phyloP scores from a whole-genome alignment of 2,888 invertebrate species.

The Drosophila peninsularis region DNA sequence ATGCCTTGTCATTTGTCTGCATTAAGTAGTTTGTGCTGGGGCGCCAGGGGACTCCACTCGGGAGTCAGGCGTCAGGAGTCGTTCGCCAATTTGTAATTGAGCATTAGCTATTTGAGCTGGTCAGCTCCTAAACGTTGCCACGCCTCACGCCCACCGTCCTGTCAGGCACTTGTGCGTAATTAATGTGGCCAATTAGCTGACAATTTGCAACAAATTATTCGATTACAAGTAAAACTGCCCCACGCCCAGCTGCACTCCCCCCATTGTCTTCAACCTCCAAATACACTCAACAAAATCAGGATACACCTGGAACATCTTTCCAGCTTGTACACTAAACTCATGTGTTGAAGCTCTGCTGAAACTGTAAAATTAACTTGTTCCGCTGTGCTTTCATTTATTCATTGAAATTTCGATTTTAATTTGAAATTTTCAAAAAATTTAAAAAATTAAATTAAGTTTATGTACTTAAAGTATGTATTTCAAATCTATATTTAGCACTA shows the following conservation, averaged over 20 bases:
- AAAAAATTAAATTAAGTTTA: too few relatives aligned
- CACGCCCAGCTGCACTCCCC: not conserved
- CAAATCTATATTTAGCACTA: too few relatives aligned
- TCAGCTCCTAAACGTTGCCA: slow-evolving; percentile 1
- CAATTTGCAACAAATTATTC: slow-evolving; percentile 41
- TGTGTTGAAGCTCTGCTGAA: not conserved
- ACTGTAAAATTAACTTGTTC: not conserved
- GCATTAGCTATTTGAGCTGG: slow-evolving; percentile 56
- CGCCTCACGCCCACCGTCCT: not conserved
- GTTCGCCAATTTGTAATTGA: slow-evolving; percentile 68
- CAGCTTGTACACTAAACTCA: not conserved
- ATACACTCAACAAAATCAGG: not conserved
- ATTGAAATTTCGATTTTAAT: too few relatives aligned
- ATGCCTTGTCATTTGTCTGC: slow-evolving; percentile 74
- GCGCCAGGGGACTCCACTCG: not conserved
- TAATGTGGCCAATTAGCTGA: slow-evolving; percentile 68
- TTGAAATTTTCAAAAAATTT: too few relatives aligned
- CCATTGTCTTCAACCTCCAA: slow-evolving; percentile 4
- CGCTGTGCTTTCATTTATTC: too few relatives aligned
- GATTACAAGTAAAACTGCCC: slow-evolving; percentile 11
- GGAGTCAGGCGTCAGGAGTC: not conserved
- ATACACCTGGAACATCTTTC: not conserved
- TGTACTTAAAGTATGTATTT: too few relatives aligned
- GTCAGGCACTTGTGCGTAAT: slow-evolving; percentile 62
- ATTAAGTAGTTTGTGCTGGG: slow-evolving; percentile 46